Evolutionary conservation across 2,888 invertebrate genomes (phyloP).

Genomic region (Crepidodera aurea): DNA sequence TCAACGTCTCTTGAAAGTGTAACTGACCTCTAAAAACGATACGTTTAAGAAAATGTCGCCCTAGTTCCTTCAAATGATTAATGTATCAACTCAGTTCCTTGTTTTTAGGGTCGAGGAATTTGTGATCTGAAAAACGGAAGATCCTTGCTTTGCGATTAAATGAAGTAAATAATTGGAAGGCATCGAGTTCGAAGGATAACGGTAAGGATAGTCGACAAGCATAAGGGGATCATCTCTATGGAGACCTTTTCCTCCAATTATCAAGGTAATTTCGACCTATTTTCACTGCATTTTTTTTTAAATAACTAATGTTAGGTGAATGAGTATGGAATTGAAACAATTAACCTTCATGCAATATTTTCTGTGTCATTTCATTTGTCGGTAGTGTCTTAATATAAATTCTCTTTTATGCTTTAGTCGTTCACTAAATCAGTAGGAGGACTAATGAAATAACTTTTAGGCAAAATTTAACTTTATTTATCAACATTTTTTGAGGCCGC

Average conservation of each 20-base stretch:
- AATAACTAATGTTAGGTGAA: background rate
- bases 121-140: background rate
- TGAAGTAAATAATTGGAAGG: conserved; percentile 14
- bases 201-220: conserved; percentile 2
- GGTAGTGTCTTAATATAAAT: too few relatives aligned
- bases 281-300: background rate
- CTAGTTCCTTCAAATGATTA: conserved; percentile 5
- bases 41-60: background rate
- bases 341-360: too few relatives aligned
- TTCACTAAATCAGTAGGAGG: too few relatives aligned
- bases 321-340: too few relatives aligned
- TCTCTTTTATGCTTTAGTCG: too few relatives aligned
- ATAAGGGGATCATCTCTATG: background rate
- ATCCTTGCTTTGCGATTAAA: conserved; percentile 11
- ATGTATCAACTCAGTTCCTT: background rate
- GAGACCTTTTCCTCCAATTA: background rate
- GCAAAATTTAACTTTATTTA: too few relatives aligned
- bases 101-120: conserved; percentile 8
- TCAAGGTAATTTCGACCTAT: conserved; percentile 2
- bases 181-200: conserved; percentile 15
- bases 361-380: too few relatives aligned
- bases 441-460: too few relatives aligned
- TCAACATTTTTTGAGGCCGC: too few relatives aligned
- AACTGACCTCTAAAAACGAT: background rate
- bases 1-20: background rate